phyloP scores from a whole-genome alignment of 2,797 vertebrate species.

The Megaceryle alcyon region DNA sequence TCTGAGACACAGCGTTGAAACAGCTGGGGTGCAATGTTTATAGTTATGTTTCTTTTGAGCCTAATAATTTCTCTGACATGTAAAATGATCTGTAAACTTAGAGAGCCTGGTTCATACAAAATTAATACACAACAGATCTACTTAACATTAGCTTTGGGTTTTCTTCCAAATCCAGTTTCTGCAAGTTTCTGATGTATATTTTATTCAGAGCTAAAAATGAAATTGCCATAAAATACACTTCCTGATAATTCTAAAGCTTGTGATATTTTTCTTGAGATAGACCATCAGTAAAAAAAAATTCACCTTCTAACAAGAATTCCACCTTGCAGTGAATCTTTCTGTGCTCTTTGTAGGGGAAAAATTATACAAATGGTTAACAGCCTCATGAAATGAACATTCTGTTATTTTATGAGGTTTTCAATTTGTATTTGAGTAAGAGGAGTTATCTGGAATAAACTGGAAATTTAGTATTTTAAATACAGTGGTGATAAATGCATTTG shows the following conservation, averaged over 20 bases:
- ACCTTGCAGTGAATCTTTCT: not conserved
- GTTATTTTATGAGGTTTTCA: not conserved
- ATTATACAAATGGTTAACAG: not conserved
- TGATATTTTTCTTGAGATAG: not conserved
- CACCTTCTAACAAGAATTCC: not conserved
- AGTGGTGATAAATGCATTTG: slow-evolving; percentile 34
- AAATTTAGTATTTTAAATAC: slow-evolving; percentile 39
- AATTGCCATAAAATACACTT: not conserved
- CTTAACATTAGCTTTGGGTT: slow-evolving; percentile 17
- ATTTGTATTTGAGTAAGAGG: not conserved
- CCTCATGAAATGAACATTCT: not conserved
- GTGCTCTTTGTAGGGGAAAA: not conserved
- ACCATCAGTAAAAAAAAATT: not conserved
- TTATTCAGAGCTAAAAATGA: slow-evolving; percentile 22
- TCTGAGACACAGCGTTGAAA: slow-evolving; percentile 1
- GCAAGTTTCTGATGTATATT: slow-evolving; percentile 6
- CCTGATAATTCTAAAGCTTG: slow-evolving; percentile 12
- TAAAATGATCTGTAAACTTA: not conserved
- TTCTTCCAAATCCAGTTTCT: not conserved
- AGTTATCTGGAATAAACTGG: slow-evolving; percentile 70
- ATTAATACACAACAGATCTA: not conserved
- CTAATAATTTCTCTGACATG: not conserved
- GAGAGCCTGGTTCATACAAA: not conserved
- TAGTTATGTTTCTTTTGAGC: not conserved
- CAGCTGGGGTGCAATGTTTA: not conserved